phyloP scores from a whole-genome alignment of 2,113 vertebrate genomes.

The Dipodomys stephensi region DNA sequence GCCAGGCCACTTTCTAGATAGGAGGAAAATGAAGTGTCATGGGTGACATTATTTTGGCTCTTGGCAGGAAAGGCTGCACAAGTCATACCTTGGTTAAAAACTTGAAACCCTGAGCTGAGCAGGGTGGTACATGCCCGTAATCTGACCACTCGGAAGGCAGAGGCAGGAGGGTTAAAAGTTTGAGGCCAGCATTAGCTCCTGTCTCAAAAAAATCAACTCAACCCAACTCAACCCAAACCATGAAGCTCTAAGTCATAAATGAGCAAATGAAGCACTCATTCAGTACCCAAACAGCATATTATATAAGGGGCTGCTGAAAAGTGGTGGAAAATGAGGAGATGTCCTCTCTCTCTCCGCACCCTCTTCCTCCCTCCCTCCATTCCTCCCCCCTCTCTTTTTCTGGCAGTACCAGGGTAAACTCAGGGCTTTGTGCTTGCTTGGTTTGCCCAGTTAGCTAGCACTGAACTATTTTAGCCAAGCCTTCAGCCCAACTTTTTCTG shows the following conservation, averaged over 20 bases:
- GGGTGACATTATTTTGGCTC: neutral
- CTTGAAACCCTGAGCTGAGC: neutral
- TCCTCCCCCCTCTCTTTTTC: no score
- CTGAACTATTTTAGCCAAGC: no score
- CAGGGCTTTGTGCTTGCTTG: no score
- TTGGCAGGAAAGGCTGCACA: neutral
- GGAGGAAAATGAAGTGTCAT: neutral
- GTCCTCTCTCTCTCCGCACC: neutral
- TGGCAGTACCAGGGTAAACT: no score
- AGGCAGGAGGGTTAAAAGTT: neutral
- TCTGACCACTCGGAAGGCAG: neutral
- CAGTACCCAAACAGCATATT: fast-evolving
- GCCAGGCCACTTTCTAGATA: neutral
- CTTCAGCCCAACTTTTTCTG: no score
- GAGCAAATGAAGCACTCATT: fast-evolving
- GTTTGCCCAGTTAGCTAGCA: no score
- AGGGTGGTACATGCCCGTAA: no score
- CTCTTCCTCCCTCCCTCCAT: no score
- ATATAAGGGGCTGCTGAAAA: neutral
- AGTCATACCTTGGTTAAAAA: neutral
- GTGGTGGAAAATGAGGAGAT: neutral
- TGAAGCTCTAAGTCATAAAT: neutral
- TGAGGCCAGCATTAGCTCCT: neutral
- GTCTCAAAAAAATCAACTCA: neutral
- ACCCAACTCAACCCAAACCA: neutral